These are phyloP conservation scores for Littorina saxatilis DNA, from an alignment of 1,140 invertebrate species.

Conservation along the genomic window DNA sequence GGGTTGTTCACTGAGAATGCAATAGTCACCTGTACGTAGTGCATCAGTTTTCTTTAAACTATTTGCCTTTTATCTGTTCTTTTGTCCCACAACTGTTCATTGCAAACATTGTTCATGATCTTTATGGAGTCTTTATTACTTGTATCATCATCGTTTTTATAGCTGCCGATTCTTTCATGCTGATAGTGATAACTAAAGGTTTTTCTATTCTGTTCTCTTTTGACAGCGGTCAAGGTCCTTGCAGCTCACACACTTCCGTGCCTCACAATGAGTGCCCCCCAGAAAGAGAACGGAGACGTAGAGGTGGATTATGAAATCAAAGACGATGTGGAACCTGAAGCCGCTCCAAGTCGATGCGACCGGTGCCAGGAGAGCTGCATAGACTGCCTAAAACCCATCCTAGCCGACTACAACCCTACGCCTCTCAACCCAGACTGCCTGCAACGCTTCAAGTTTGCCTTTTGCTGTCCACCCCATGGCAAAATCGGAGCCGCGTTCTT, in stretches of 20 bases:
- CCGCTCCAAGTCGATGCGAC: conserved; percentile 41
- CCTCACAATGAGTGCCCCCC: not conserved
- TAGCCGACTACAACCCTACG: conserved; percentile 60
- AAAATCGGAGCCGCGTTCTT: conserved; percentile 62
- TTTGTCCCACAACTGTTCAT: no score
- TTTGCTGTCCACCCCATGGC: conserved; percentile 74
- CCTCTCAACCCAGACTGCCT: conserved; percentile 46
- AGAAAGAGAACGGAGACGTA: not conserved
- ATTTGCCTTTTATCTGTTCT: no score
- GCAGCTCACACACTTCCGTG: not conserved
- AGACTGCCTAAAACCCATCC: conserved; percentile 47
- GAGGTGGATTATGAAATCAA: not conserved
- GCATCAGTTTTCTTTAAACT: no score
- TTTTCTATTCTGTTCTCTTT: not conserved
- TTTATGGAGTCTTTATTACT: no score
- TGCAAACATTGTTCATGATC: no score
- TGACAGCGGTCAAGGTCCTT: not conserved
- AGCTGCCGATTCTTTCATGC: no score
- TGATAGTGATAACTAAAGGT: no score
- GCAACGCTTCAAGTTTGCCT: conserved; percentile 59
- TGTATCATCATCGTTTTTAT: no score
- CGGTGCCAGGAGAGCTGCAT: conserved; percentile 42
- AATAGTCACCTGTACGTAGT: no score
- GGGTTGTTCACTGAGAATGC: no score
- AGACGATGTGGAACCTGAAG: not conserved